Percentiles rank a stretch among this genome's conserved stretches.
Evolutionary conservation across 2,113 vertebrate species (phyloP).

Genomic region (Sorex araneus): DNA sequence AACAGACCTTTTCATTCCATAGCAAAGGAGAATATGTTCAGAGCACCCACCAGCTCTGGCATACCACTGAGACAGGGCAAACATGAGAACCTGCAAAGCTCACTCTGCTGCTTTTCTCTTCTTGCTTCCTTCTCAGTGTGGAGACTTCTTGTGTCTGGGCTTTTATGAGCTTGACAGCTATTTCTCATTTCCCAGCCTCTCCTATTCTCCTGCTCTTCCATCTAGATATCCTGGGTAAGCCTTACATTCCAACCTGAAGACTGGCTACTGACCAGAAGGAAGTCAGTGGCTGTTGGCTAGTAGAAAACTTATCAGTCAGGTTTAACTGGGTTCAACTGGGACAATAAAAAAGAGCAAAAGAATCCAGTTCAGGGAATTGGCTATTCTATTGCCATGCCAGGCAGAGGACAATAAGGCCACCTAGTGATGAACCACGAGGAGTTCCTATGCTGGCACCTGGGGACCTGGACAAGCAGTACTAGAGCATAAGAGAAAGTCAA

Average conservation of each 20-base stretch:
- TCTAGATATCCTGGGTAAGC: not conserved
- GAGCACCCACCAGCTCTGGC: not conserved
- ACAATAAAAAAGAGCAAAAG: slow-evolving; percentile 46
- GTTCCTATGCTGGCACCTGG: not conserved
- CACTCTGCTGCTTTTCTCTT: slow-evolving; percentile 16
- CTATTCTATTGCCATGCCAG: not conserved
- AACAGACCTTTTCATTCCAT: too few species aligned
- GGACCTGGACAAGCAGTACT: not conserved
- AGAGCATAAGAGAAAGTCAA: not conserved
- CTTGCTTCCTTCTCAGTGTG: not conserved
- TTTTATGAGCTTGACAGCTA: not conserved
- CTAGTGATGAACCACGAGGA: not conserved
- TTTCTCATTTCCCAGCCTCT: slow-evolving; percentile 38
- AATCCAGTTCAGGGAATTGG: slow-evolving; percentile 24
- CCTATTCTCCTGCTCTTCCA: not conserved
- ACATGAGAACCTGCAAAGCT: not conserved
- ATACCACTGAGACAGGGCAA: not conserved
- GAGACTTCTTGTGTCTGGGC: not conserved
- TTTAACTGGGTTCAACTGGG: not conserved
- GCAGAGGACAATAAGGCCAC: not conserved
- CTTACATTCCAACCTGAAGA: slow-evolving; percentile 26
- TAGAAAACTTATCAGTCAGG: not conserved
- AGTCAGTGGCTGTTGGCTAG: not conserved
- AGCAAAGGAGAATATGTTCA: not conserved
- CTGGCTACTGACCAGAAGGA: not conserved